phyloP scores from a whole-genome alignment of 2,113 vertebrate genomes.

The Corvus hawaiiensis region DNA sequence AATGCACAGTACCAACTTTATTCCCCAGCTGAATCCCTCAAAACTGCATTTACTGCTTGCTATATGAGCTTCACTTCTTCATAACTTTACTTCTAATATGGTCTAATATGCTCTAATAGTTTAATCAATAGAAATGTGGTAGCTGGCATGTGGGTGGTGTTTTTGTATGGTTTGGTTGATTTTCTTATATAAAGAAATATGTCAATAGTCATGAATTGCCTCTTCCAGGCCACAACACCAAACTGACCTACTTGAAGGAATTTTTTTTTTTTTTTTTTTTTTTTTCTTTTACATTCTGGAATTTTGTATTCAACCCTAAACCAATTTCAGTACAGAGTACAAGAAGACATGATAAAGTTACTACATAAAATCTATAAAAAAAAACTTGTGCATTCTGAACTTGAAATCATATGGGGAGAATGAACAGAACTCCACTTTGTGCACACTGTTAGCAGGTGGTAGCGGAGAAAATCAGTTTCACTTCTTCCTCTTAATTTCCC shows the following conservation, averaged over 20 bases:
- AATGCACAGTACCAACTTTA: background rate
- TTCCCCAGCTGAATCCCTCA: background rate
- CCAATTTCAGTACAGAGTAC: background rate
- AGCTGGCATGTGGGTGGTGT: rapidly evolving
- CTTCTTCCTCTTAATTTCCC: background rate
- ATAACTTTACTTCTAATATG: background rate
- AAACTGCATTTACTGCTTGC: background rate
- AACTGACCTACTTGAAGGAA: background rate
- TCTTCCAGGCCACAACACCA: background rate
- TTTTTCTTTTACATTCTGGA: background rate
- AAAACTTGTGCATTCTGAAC: background rate
- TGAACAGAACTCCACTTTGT: background rate
- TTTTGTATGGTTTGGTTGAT: background rate
- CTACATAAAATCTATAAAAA: background rate
- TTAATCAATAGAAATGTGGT: background rate
- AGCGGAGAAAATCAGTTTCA: background rate
- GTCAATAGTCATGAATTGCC: background rate
- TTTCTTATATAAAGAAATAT: background rate
- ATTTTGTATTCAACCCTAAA: background rate
- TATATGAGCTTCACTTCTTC: background rate
- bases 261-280: background rate
- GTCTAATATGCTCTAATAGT: background rate
- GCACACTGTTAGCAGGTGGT: too few relatives aligned
- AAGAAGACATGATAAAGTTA: background rate
- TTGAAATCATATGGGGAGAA: background rate